Evolutionary conservation across 2,113 vertebrate genomes (phyloP), one percentile per base, ranked within the genome.

Genomic region (Odontesthes bonariensis): DNA sequence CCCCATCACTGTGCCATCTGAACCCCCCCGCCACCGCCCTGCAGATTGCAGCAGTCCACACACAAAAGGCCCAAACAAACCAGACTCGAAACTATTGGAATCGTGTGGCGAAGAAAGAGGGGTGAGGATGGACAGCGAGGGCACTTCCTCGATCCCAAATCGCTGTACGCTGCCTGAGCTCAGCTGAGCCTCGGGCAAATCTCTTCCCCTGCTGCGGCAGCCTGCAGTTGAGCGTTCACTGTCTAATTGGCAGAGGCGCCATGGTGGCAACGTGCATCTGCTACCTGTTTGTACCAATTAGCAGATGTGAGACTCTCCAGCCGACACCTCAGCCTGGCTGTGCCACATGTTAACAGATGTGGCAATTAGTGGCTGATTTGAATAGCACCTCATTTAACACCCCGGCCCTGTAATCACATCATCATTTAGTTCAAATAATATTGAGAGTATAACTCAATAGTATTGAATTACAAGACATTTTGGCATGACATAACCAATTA

Each of bases 351-450:
- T 95, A 95, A 96, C 90, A 96, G 95, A 96, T 94, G 94, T 86
- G 79, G 91, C 96, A 97, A 97, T 96, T 93, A 96, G 95, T 84
- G 91, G 91, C 94, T 95, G 92, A 94, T 96, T 96, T 95, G 93
- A 96, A 96, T 92, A 92, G 86, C 75, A 94, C 86, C 93, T 96
- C 95, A 92, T 95, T 97, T 95, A 96, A 94, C 95, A 93, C 93
- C 81, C 88, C 10, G 72, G 93, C 92, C 91, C 90, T 94, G 89
- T 96, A 96, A 96, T 96, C 94, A 95, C 92, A 95, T 91, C 88
- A 95, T 93, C 69, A 79, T 85, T 84, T 82, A 81, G 77, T 74
- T 68, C 63, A 66, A 66, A 71, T 74, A 85, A 85, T 75, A 86
- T 77, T 67, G 76, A 82, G 68, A 68, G 62, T 57, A 56, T 73